Evolutionary conservation across 2,888 invertebrate genomes (phyloP).

Genomic region (Netelia fuscicornis): DNA sequence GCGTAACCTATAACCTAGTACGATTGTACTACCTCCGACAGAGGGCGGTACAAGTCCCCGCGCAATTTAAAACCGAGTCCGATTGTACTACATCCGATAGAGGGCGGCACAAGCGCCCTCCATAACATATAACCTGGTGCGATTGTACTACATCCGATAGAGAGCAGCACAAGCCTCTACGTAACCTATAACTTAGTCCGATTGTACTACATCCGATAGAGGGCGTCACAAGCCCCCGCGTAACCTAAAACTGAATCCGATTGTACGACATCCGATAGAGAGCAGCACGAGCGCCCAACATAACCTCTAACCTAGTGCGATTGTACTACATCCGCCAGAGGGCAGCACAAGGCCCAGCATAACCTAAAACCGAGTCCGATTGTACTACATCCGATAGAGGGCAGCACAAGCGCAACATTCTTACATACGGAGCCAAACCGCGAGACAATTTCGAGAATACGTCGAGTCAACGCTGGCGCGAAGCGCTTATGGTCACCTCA

Average conservation of each 20-base stretch:
- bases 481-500: conserved; percentile 32
- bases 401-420: background rate
- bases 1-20: background rate
- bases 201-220: conserved; percentile 4
- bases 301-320: background rate
- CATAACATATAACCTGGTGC: background rate
- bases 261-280: background rate
- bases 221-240: background rate
- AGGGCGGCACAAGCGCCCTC: conserved; percentile 2
- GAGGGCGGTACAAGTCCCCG: background rate
- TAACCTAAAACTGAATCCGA: background rate
- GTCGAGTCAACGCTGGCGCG: conserved; percentile 13
- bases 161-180: background rate
- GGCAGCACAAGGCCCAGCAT: background rate
- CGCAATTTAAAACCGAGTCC: background rate
- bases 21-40: conserved; percentile 1
- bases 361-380: background rate
- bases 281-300: background rate
- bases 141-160: background rate
- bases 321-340: background rate
- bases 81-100: conserved; percentile 30
- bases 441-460: conserved; percentile 12
- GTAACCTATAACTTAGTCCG: background rate
- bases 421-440: background rate
- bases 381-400: conserved; percentile 30